Base-by-base conservation (phyloP, 2,888 invertebrate species). In the Nebria brevicollis region DNA sequence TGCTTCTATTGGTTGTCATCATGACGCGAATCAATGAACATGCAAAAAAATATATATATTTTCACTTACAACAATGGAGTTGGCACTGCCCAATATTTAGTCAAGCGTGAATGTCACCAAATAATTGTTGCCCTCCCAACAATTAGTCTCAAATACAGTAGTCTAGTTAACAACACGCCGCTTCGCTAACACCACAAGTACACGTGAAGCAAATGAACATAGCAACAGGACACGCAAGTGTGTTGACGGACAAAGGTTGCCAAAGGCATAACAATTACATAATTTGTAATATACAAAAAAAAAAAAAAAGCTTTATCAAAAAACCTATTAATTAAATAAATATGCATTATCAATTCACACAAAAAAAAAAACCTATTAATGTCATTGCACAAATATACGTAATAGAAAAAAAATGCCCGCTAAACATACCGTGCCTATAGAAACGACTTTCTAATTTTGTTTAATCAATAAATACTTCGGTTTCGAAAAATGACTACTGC, bases 191-290 rank as follows among this genome's bases (percentile, higher is more conserved):
- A 74, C 66, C 25, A 78, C 74, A 42, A 73, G 42, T 78, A 65
- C 78, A 78, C 78, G 78, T 78, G 78, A 78, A 78, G 66, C 74
- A 74, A 66, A 66, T 75, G 80, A 80, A 80, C 75, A 34, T 80
- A 75, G 78, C 78, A 78, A 74, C 73, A 66, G 66, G 15, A 13
- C 65, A 77, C 72, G 54, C 2, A 54, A 13, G 7, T 54, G 54
- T 8, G 54, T 13, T 11, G 54, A 54, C 41, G 41, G 41, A 10
- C 70, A 70, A 79, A 75, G 80, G 80, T 80, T 70, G 70, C 80
- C 80, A 80, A 80, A 75, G 43, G 43, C 68, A 75, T 65, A 66
- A 43, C 66, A 72, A 75, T 80, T 80, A 25, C 80, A 75, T 72
- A 80, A 80, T 75, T 13, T 43, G 42, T 1, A 20, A 20, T 1